These are phyloP conservation scores for Hippopotamus amphibius DNA, from an alignment of 2,113 vertebrate species.

Conservation along the genomic window DNA sequence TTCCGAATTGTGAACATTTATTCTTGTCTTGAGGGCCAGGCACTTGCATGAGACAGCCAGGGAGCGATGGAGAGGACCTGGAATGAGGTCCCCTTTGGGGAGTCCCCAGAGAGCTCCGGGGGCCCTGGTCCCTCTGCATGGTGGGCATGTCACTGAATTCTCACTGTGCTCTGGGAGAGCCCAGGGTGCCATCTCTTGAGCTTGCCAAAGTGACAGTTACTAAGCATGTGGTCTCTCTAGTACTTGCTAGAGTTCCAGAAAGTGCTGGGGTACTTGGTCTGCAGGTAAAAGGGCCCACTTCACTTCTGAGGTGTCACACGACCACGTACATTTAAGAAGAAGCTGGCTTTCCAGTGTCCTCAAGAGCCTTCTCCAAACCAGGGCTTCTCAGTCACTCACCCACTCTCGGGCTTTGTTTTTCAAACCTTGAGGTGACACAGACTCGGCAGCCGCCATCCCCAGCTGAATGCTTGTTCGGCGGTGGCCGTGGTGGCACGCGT, in stretches of 20 bases:
- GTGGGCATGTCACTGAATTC: background rate
- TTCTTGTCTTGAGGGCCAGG: background rate
- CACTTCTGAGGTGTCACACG: background rate
- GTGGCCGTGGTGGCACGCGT: background rate
- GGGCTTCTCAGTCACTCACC: background rate
- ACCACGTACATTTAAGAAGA: background rate
- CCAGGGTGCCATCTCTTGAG: background rate
- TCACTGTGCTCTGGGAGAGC: background rate
- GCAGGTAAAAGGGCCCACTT: background rate
- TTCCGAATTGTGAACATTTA: background rate
- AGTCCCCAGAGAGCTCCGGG: background rate
- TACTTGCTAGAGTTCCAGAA: background rate
- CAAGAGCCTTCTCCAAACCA: background rate
- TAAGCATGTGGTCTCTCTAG: background rate
- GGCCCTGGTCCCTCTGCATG: fast-evolving
- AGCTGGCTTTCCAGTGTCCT: background rate
- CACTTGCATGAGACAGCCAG: background rate
- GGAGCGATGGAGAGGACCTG: background rate
- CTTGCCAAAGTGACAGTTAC: background rate
- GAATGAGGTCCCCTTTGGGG: too few species aligned
- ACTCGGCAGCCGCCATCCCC: too few species aligned
- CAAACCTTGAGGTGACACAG: background rate
- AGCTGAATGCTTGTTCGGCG: fast-evolving
- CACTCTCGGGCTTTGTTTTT: background rate
- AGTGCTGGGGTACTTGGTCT: fast-evolving